phyloP scores from a whole-genome alignment of 2,888 invertebrate genomes.

The Parnassius smintheus region DNA sequence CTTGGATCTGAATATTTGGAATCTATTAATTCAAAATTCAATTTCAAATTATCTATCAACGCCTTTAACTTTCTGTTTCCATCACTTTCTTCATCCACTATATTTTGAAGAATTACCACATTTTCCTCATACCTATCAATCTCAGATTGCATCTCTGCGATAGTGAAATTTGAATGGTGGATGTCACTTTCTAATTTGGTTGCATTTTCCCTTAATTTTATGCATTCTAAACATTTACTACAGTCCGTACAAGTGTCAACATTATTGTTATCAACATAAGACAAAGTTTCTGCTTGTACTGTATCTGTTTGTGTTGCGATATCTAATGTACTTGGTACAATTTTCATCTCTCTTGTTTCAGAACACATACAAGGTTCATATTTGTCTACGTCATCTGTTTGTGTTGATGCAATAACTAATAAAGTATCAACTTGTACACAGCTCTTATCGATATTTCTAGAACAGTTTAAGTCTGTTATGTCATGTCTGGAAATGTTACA shows the following conservation, averaged over 20 bases:
- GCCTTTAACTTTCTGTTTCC: slow-evolving; percentile 48
- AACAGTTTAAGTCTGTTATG: slow-evolving; percentile 38
- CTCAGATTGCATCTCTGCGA: slow-evolving; percentile 49
- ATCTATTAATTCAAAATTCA: slow-evolving; percentile 50
- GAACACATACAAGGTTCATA: slow-evolving; percentile 14
- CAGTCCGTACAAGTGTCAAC: slow-evolving; percentile 37
- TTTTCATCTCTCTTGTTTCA: background rate
- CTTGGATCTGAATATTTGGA: slow-evolving; percentile 47
- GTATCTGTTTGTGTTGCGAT: slow-evolving; percentile 41
- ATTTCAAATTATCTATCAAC: slow-evolving; percentile 46
- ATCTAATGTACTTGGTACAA: background rate
- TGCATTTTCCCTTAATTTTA: slow-evolving; percentile 41
- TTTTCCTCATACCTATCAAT: slow-evolving; percentile 55
- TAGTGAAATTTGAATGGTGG: slow-evolving; percentile 37
- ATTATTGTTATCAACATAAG: slow-evolving; percentile 44
- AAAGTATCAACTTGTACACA: slow-evolving; percentile 37
- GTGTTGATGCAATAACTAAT: slow-evolving; percentile 40
- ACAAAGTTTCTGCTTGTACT: slow-evolving; percentile 21
- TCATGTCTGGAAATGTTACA: slow-evolving; percentile 52
- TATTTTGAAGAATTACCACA: slow-evolving; percentile 47
- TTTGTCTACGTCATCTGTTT: slow-evolving; percentile 39
- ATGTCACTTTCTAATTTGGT: slow-evolving; percentile 52
- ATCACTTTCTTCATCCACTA: slow-evolving; percentile 48
- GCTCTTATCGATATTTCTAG: slow-evolving; percentile 36
- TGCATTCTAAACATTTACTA: slow-evolving; percentile 54